Evolutionary conservation across 1,140 invertebrate genomes (phyloP), one percentile per base, ranked within the genome.

Genomic region (Heliothis subflexa): DNA sequence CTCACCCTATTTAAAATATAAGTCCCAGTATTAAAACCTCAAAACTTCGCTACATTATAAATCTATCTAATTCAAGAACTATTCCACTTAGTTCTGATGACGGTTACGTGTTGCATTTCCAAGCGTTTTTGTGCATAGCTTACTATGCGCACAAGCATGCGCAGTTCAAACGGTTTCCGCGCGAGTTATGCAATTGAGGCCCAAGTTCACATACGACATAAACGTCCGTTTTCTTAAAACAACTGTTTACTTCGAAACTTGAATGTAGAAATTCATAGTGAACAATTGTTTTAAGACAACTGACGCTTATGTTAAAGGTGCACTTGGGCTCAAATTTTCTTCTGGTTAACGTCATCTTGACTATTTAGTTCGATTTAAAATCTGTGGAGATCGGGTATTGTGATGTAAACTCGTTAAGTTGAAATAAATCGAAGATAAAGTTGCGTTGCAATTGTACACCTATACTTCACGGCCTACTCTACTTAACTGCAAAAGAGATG

Each of bases 311-410:
- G n/a, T n/a, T n/a, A n/a, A n/a, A n/a, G n/a, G n/a, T n/a, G n/a
- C n/a, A n/a, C n/a, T n/a, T n/a, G n/a, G n/a, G n/a, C n/a, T n/a
- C n/a, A n/a, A n/a, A 54, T 71, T 71, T 54, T 54, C 49, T 71
- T 71, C 68, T 68, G 61, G 61, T 64, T 64, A 64, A 64, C 61
- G 61, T 64, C 61, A 64, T 64, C 61, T 64, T 47, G 61, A 47
- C 21, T 57, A 18, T 16, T 25, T 16, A 64, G 61, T 64, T 64
- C 9, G 33, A 47, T 64, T 64, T 64, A 47, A 64, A 64, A 25
- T 57, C 55, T 28, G 55, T 2, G 21, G 2, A 21, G 55, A 57
- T 25, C 0, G 18, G 21, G 3, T 10, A 11, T 25, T 57, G 21
- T 3, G 25, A 57, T 57, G 18, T 57, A 16, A n/a, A 54, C 4